phyloP scores from a whole-genome alignment of 2,113 vertebrate genomes.

The Andinoacara biseriatus region DNA sequence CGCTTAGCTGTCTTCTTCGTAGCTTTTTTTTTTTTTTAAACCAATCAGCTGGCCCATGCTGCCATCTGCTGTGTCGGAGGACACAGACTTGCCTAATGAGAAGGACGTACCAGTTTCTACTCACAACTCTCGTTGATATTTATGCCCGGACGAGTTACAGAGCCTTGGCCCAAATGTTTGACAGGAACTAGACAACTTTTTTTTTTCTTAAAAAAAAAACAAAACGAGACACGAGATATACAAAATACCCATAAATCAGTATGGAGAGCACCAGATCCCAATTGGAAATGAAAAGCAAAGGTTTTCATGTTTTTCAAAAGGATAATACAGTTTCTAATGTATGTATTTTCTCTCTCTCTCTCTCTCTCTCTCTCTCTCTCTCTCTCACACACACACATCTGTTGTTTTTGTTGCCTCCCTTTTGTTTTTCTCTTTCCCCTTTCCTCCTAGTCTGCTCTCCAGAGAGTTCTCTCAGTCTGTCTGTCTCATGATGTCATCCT shows the following conservation, averaged over 20 bases:
- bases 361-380: no score
- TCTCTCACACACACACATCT: no score
- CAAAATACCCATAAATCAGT: neutral
- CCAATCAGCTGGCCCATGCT: neutral
- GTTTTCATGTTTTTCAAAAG: neutral
- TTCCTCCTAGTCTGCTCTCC: neutral
- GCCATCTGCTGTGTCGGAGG: conserved; percentile 50
- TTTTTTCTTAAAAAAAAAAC: no score
- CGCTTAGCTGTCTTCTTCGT: conserved; percentile 51
- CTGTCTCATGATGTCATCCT: neutral
- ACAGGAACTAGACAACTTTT: neutral
- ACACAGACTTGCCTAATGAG: neutral
- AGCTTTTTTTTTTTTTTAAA: neutral
- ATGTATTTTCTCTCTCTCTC: no score
- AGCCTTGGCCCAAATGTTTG: neutral
- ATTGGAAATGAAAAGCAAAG: neutral
- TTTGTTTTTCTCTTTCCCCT: neutral
- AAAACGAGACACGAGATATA: neutral
- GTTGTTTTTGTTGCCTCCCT: neutral
- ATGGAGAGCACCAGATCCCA: neutral
- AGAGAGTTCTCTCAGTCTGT: neutral
- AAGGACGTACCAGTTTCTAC: neutral
- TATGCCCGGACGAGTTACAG: neutral
- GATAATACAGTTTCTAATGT: neutral
- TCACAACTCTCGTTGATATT: neutral